Conservation (phyloP, 2,113 vertebrate genomes). For the Halcyon senegalensis region DNA sequence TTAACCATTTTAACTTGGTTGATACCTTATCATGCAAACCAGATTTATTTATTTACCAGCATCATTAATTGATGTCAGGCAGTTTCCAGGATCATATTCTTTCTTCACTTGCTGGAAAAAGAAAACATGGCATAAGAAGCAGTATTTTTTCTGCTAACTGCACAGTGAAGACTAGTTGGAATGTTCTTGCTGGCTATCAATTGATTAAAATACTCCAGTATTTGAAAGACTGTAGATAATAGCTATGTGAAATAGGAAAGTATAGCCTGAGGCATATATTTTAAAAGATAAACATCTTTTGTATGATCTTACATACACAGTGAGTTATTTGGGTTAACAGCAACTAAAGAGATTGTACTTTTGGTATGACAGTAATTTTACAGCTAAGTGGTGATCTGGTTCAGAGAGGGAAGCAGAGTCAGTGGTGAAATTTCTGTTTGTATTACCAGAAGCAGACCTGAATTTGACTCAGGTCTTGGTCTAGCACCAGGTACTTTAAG, state of each 20-base stretch:
- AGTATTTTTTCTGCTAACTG: not conserved
- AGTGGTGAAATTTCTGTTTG: not conserved
- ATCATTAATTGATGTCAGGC: constrained; percentile 25
- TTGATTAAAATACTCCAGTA: not conserved
- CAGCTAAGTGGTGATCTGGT: not conserved
- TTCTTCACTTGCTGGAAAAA: constrained; percentile 8
- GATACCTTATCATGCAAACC: constrained; percentile 30
- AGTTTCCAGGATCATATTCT: not conserved
- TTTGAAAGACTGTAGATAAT: not conserved
- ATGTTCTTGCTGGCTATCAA: not conserved
- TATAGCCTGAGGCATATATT: not conserved
- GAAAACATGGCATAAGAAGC: constrained; percentile 12
- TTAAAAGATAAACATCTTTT: not conserved
- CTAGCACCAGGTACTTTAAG: not conserved
- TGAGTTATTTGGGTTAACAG: not conserved
- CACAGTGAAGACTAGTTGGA: not conserved
- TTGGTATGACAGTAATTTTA: not conserved
- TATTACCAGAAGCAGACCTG: not conserved
- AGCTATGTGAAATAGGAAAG: not conserved
- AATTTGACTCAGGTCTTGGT: not conserved
- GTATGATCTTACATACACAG: not conserved
- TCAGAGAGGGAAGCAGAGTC: not conserved
- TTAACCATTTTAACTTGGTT: constrained; percentile 41
- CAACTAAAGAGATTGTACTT: not conserved
- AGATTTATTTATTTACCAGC: constrained; percentile 43